phyloP scores from a whole-genome alignment of 2,888 invertebrate species.

The Caenorhabditis auriculariae region DNA sequence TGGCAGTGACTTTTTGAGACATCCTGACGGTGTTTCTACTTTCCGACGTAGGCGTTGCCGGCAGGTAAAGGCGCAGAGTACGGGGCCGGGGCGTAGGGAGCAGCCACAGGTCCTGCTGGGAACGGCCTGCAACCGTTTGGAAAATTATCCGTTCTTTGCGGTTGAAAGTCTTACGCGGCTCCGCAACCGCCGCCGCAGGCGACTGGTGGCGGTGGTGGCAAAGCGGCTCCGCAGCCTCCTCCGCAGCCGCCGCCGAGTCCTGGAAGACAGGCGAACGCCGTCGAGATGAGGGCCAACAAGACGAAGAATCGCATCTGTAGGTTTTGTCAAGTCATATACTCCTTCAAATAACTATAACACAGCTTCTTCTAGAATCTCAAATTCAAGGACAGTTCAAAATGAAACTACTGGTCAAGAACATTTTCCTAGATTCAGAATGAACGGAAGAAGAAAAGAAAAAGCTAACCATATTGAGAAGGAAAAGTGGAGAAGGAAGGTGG shows the following conservation, averaged over 20 bases:
- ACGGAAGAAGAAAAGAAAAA: neutral
- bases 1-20: no score
- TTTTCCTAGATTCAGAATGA: neutral
- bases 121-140: conserved; percentile 10
- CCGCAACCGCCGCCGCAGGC: conserved; percentile 29
- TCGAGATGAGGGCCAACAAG: conserved; percentile 12
- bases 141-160: neutral
- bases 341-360: no score
- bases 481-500: neutral
- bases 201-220: conserved; percentile 21
- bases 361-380: no score
- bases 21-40: conserved; percentile 8
- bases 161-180: conserved; percentile 15
- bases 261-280: conserved; percentile 23
- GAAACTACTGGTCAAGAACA: no score
- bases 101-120: conserved; percentile 25
- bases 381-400: no score
- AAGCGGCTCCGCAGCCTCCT: conserved; percentile 21
- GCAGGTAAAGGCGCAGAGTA: conserved; percentile 28
- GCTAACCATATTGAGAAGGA: neutral
- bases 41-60: conserved; percentile 21
- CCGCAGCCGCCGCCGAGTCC: conserved; percentile 25
- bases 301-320: conserved; percentile 11
- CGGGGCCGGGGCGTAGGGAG: conserved; percentile 22
- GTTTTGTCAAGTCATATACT: no score